Percentiles rank a stretch among this genome's conserved stretches.
Evolutionary conservation across 2,113 vertebrate genomes (phyloP).

Genomic region (Clarias gariepinus): DNA sequence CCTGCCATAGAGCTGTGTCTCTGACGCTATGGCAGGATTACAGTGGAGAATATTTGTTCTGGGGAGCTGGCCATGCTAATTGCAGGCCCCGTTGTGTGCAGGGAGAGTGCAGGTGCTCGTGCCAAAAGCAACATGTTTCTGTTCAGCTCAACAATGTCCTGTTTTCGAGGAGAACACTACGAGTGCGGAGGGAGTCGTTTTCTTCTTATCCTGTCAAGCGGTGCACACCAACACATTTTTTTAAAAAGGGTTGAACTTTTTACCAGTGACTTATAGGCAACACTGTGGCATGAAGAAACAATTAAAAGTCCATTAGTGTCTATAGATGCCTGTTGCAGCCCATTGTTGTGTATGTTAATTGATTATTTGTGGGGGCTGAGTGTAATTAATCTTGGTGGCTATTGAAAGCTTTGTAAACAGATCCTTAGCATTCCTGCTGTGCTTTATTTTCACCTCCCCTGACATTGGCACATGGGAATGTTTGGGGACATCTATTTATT

Average conservation of each 20-base stretch:
- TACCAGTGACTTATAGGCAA: not conserved
- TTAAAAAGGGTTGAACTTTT: not conserved
- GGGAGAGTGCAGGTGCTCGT: constrained; percentile 41
- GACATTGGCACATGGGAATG: constrained; percentile 41
- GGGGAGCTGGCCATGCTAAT: constrained; percentile 58
- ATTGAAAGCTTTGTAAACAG: constrained; percentile 47
- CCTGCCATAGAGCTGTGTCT: constrained; percentile 50
- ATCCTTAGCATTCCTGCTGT: constrained; percentile 36
- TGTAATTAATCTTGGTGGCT: constrained; percentile 49
- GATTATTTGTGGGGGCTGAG: constrained; percentile 34
- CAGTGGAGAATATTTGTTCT: constrained; percentile 58
- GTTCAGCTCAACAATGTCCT: constrained; percentile 55
- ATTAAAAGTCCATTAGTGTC: constrained; percentile 13
- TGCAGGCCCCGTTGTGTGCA: constrained; percentile 55
- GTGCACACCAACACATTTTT: not conserved
- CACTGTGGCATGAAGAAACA: constrained; percentile 23
- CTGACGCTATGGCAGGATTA: constrained; percentile 53
- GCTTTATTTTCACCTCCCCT: constrained; percentile 39
- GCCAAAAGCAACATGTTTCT: constrained; percentile 61
- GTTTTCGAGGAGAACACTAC: constrained; percentile 50
- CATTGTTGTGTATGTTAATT: constrained; percentile 23
- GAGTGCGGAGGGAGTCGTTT: constrained; percentile 21
- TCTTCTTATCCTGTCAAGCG: constrained; percentile 9
- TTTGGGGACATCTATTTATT: constrained; percentile 48
- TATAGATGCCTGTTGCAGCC: constrained; percentile 10